Base-by-base conservation (phyloP, 2,797 vertebrate genomes). In the Gila robusta region DNA sequence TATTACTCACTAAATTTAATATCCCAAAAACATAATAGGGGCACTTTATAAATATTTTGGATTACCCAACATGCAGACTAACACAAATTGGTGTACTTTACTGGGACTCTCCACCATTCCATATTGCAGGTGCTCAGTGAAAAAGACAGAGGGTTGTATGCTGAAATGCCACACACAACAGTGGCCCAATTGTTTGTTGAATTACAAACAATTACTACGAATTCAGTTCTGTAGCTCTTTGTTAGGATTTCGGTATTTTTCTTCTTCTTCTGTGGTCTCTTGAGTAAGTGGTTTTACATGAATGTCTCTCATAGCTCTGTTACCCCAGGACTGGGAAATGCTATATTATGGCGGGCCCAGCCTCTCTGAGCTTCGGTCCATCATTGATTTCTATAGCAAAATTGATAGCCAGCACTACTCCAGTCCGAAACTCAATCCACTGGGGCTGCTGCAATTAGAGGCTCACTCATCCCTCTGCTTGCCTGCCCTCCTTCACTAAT, bases 331-430 rank as follows among this genome's bases (percentile, higher is more conserved):
- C 23, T 73, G 83, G 81, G 66, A 86, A 87, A 89, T 82, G 81
- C 85, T 81, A 83, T 82, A 86, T 88, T 79, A 73, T 12, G 41
- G 81, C 83, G 59, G 37, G 77, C 79, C 87, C 44, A 82, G 56
- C 71, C 86, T 86, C 87, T 81, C 10, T 6, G 67, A 88, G 86
- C 87, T 89, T 91, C 79, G 87, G 85, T 91, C 90, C 89, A 16
- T 0, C 91, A 94, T 94, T 91, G 93, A 95, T 95, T 92, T 92
- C 88, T 64, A 84, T 73, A 28, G 49, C 81, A 85, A 80, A 92
- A 93, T 93, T 92, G 91, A 93, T 92, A 87, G 91, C 87, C 12
- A 5, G 87, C 87, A 81, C 91, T 77, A 67, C 85, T 73, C 23
- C 86, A 86, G 79, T 82, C 87, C 86, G 89, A 93, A 93, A 94